Evolutionary conservation across 2,113 vertebrate genomes (phyloP).

Genomic region (Oryzias celebensis): DNA sequence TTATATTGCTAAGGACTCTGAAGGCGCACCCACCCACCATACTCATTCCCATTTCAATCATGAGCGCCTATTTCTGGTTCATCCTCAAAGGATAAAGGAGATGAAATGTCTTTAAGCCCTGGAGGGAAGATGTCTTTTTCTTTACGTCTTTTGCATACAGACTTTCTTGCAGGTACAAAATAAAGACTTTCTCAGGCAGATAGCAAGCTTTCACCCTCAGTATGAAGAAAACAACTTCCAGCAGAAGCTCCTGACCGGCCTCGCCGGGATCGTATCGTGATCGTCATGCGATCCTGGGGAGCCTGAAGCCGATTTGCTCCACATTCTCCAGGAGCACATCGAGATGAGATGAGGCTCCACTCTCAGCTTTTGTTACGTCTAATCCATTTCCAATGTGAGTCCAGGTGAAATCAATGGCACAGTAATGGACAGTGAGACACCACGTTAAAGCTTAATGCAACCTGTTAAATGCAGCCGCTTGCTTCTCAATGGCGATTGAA

Average conservation of each 20-base stretch:
- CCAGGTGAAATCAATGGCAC: constrained; percentile 58
- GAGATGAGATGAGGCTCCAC: constrained; percentile 31
- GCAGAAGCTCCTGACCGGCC: constrained; percentile 43
- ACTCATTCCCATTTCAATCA: constrained; percentile 7
- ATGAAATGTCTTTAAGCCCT: constrained; percentile 3
- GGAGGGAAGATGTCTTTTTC: neutral
- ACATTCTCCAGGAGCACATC: constrained; percentile 17
- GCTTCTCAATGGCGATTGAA: constrained; percentile 26
- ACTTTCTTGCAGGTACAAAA: neutral
- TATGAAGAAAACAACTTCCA: constrained; percentile 52
- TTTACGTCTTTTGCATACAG: neutral
- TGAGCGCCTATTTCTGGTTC: neutral
- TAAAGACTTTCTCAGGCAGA: constrained; percentile 7
- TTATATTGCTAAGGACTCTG: constrained; percentile 7
- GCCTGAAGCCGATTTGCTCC: constrained; percentile 26
- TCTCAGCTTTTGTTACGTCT: constrained; percentile 25
- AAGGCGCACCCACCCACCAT: neutral
- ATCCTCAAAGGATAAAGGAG: neutral
- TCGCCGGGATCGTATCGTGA: constrained; percentile 41
- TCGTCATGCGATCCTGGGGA: constrained; percentile 51
- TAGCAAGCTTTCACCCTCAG: constrained; percentile 12
- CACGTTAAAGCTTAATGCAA: constrained; percentile 46
- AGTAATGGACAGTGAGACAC: constrained; percentile 55
- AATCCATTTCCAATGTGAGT: constrained; percentile 48
- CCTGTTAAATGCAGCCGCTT: constrained; percentile 44